Conservation (phyloP, 2,797 vertebrate species). For the Telmatherina bonti region DNA sequence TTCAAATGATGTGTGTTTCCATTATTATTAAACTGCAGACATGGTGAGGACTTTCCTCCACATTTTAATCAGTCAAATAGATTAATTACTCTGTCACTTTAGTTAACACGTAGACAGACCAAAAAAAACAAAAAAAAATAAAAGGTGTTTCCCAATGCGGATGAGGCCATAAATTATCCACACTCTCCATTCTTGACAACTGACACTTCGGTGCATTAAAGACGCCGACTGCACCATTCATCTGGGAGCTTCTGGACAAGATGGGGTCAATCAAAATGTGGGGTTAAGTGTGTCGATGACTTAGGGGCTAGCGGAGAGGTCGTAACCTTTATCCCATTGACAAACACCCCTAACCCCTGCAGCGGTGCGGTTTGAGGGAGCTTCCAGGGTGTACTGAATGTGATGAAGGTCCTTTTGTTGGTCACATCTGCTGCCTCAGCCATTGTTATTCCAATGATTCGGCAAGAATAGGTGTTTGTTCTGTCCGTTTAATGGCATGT, state of each 20-base stretch:
- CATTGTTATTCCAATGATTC: slow-evolving; percentile 72
- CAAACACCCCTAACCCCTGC: slow-evolving; percentile 32
- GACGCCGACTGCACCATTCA: slow-evolving; percentile 36
- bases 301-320: slow-evolving; percentile 71
- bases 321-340: slow-evolving; percentile 64
- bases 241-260: slow-evolving; percentile 56
- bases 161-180: slow-evolving; percentile 38
- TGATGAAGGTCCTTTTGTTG: slow-evolving; percentile 64
- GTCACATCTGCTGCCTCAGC: slow-evolving; percentile 61
- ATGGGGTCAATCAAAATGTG: slow-evolving; percentile 74
- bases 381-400: slow-evolving; percentile 12
- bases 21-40: background rate
- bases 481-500: background rate
- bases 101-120: slow-evolving; percentile 4
- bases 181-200: slow-evolving; percentile 34
- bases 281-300: slow-evolving; percentile 80
- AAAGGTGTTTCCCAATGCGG: background rate
- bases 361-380: slow-evolving; percentile 35
- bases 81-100: slow-evolving; percentile 17
- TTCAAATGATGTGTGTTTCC: background rate
- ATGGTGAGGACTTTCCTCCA: background rate
- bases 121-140: background rate
- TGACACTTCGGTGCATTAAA: slow-evolving; percentile 49
- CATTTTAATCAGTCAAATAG: slow-evolving; percentile 20
- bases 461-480: slow-evolving; percentile 13